Base-by-base conservation (phyloP, 2,113 vertebrate species). In the Chrysemys picta region DNA sequence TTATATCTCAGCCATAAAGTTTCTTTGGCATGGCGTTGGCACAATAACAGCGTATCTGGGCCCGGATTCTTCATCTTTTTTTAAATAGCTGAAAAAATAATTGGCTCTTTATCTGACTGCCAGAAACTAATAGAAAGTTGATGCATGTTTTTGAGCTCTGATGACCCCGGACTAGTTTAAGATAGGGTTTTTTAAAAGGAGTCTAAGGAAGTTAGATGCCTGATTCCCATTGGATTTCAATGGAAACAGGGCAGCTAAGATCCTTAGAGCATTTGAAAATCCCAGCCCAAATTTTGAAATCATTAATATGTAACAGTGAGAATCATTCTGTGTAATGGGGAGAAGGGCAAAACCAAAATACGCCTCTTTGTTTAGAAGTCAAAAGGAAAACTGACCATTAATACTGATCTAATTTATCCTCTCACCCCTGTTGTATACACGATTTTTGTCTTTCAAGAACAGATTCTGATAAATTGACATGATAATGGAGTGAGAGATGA, bases 381-480 rank as follows among this genome's bases (percentile, higher is more conserved):
- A 75, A 49, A 50, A n/a, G 56, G 80, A 11, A 65, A 92, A 49
- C 50, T 31, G 72, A 19, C 2, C 31, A n/a, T n/a, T 87, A 49
- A 80, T 42, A 75, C 24, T 19, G n/a, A 27, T 1, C 4, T 7
- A 27, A n/a, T 89, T 89, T 89, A 21, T 89, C 53, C 49, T 82
- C 2, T 69, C 14, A 13, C 27, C 31, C 10, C 38, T 59, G 3
- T 31, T 12, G 0, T 76, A 38, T 38, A 31, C 65, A 25, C 25
- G n/a, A 25, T 59, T 62, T 88, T 47, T 69, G 31, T 78, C 11
- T 1, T 10, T 45, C 31, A 0, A 1, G 31, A 31, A 59, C 0
- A 0, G 3, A 17, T 47, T 85, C 24, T 76, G 56, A 13, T 27
- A n/a, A 16, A 5, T n/a, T 31, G 62, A 25, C 14, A 17, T 0